Conservation (phyloP, 2,888 invertebrate genomes). For the Lydus trimaculatus region DNA sequence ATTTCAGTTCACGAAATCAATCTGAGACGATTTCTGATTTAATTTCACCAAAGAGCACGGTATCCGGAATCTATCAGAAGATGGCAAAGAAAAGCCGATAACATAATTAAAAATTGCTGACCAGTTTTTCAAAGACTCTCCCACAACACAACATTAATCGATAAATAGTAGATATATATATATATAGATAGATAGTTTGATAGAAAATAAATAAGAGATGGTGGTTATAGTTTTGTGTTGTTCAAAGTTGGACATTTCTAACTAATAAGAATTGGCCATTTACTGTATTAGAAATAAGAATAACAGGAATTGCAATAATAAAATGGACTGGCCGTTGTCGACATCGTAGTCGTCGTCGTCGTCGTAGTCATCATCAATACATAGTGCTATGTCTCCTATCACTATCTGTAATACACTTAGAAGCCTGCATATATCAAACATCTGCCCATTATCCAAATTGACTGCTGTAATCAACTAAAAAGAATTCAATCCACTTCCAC, state of each 20-base stretch:
- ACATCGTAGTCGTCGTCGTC: conserved; percentile 30
- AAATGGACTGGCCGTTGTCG: conserved; percentile 49
- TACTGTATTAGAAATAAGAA: conserved; percentile 55
- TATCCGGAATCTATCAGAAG: not conserved
- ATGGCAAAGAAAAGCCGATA: not conserved
- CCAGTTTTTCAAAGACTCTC: not conserved
- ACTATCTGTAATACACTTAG: conserved; percentile 60
- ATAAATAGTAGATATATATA: not conserved
- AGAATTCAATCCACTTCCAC: conserved; percentile 58
- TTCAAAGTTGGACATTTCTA: conserved; percentile 25
- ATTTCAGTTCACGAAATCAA: conserved; percentile 1
- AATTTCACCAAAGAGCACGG: not conserved
- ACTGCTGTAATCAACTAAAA: conserved; percentile 61
- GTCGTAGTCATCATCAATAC: conserved; percentile 55
- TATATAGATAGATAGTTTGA: no score
- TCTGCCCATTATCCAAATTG: conserved; percentile 62
- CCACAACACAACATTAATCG: not conserved
- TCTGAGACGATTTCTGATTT: conserved; percentile 9
- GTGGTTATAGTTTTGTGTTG: not conserved
- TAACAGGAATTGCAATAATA: conserved; percentile 54
- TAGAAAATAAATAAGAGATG: no score
- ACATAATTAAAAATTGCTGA: conserved; percentile 3
- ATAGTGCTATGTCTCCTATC: conserved; percentile 49
- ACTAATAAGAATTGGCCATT: conserved; percentile 47
- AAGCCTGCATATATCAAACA: conserved; percentile 59